These are phyloP conservation scores for Macroramphosus scolopax DNA, from an alignment of 2,797 vertebrate species.

Conservation along the genomic window DNA sequence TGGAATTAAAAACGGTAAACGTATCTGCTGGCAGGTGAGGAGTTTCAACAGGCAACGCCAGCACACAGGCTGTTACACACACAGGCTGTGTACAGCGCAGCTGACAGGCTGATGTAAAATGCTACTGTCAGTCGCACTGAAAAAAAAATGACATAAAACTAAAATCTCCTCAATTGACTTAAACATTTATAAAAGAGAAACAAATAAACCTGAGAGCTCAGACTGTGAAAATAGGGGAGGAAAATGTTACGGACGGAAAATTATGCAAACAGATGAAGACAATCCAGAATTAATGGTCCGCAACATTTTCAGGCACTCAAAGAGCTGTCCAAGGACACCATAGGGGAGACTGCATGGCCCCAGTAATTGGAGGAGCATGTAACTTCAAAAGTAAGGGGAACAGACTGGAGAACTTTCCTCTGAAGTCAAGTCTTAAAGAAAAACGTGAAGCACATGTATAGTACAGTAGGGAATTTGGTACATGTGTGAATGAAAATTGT, in stretches of 20 bases:
- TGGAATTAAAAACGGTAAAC: conserved; percentile 39
- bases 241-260: conserved; percentile 57
- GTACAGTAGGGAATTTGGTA: conserved; percentile 67
- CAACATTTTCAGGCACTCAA: conserved; percentile 77
- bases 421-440: conserved; percentile 74
- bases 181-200: conserved; percentile 52
- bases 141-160: conserved; percentile 42
- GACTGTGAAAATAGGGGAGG: conserved; percentile 45
- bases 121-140: conserved; percentile 55
- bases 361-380: conserved; percentile 78
- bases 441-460: conserved; percentile 76
- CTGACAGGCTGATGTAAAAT: conserved; percentile 54
- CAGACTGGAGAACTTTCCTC: conserved; percentile 66
- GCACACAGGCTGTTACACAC: conserved; percentile 47
- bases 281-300: conserved; percentile 79
- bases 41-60: conserved; percentile 46
- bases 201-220: conserved; percentile 28
- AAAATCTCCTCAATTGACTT: conserved; percentile 43
- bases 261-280: conserved; percentile 81
- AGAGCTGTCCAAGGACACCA: conserved; percentile 81
- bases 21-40: conserved; percentile 53
- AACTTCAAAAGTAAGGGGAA: conserved; percentile 78
- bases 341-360: conserved; percentile 72
- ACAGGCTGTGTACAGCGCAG: conserved; percentile 47
- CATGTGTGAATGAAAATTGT: conserved; percentile 72